Percentiles rank a stretch among this genome's conserved stretches.
phyloP scores from a whole-genome alignment of 2,888 invertebrate species.

The Drosophila niveifrons region DNA sequence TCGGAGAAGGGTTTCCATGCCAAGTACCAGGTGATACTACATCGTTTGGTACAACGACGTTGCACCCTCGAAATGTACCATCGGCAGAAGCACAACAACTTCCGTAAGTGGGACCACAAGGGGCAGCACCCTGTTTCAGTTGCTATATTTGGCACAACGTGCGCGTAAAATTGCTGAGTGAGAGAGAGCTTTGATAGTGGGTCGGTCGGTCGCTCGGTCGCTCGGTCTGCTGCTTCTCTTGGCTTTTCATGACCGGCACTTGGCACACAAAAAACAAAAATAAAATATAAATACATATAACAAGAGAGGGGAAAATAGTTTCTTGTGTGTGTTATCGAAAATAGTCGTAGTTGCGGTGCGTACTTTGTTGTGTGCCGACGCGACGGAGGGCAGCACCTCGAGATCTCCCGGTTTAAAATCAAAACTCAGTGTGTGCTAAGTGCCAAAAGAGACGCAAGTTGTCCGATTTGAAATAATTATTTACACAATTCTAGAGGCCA shows the following conservation, averaged over 20 bases:
- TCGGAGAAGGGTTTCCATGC: conserved; percentile 95
- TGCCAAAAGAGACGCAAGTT: conserved; percentile 31
- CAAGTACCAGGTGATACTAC: conserved; percentile 94
- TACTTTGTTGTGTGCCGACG: conserved; percentile 69
- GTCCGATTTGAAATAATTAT: conserved; percentile 48
- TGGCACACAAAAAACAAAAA: conserved; percentile 55
- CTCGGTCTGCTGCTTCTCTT: conserved; percentile 3
- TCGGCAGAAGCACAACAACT: conserved; percentile 92
- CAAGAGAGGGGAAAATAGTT: conserved; percentile 26
- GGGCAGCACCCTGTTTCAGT: conserved; percentile 48
- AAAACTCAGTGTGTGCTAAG: conserved; percentile 42
- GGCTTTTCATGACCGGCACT: conserved; percentile 78
- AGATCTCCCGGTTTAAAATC: conserved; percentile 41
- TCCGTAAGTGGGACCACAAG: conserved; percentile 88
- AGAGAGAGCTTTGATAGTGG: conserved; percentile 57
- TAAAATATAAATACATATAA: conserved; percentile 23
- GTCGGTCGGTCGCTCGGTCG: conserved; percentile 23
- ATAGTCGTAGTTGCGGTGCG: conserved; percentile 66
- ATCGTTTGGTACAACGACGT: conserved; percentile 95
- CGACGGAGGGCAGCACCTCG: conserved; percentile 23
- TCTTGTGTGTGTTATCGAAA: conserved; percentile 61
- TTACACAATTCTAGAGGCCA: conserved; percentile 52
- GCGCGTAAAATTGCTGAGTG: conserved; percentile 49
- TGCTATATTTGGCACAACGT: conserved; percentile 79
- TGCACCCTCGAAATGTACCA: conserved; percentile 96